Evolutionary conservation across 2,888 invertebrate genomes (phyloP), one percentile per base, ranked within the genome.

Genomic region (Morinoia aosen): DNA sequence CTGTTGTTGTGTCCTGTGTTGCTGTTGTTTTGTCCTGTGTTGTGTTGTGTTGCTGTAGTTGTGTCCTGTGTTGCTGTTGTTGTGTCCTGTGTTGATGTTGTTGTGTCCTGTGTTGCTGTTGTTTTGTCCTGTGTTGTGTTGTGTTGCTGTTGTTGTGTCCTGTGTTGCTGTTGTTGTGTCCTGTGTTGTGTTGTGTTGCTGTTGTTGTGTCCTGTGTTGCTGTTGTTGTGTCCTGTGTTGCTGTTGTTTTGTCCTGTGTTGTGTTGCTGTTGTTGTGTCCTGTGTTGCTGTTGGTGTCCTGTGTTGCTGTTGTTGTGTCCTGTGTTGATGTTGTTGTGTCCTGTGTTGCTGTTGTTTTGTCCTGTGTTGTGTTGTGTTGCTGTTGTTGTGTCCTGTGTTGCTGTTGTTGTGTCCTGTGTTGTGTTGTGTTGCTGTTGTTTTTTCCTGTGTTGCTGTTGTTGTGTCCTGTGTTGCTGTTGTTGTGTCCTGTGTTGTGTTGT

Each of bases 101-200:
- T 48, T 48, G 48, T 39, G 12, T 48, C 58, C n/a, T 25, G 64
- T 58, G 19, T 76, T 76, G 33, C 10, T 48, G 48, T 48, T 48
- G 48, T 48, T 2, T 48, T 48, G 95, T 48, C 25, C 95, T n/a
- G 91, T 96, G 58, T 16, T 57, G 91, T 76, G 61, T 76, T 57
- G 56, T 95, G 48, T 3, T n/a, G n/a, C n/a, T n/a, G n/a, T n/a
- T n/a, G 12, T 64, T 33, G 16, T 64, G 64, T 16, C n/a, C n/a
- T 64, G 7, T 33, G 64, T n/a, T n/a, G n/a, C n/a, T 64, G 64
- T 16, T 64, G 64, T 33, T n/a, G n/a, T n/a, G 64, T 64, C 64
- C 33, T 56, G 88, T 48, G 48, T 48, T 48, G 48, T 48, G 48
- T 48, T 48, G n/a, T n/a, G n/a, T n/a, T n/a, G n/a, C n/a, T 58